phyloP scores from a whole-genome alignment of 2,797 vertebrate genomes.

The Enteromius argenteus region DNA sequence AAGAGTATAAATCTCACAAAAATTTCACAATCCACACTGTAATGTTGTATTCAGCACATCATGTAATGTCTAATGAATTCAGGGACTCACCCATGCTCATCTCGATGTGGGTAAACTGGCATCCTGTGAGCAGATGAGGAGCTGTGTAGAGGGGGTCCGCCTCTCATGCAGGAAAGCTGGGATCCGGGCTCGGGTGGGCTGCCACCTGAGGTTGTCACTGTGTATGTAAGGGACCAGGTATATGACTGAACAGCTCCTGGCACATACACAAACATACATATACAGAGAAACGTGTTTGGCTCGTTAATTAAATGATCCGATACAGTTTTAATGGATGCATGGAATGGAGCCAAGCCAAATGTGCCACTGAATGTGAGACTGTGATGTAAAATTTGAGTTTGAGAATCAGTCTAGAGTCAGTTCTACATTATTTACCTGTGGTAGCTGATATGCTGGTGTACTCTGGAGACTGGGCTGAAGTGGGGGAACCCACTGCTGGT shows the following conservation, averaged over 20 bases:
- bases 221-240: conserved; percentile 99
- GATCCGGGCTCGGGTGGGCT: conserved; percentile 88
- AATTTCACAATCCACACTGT: not conserved
- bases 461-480: conserved; percentile 89
- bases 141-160: conserved; percentile 83
- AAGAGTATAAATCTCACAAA: not conserved
- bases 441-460: conserved; percentile 83
- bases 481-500: conserved; percentile 85
- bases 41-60: not conserved
- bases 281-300: conserved; percentile 65
- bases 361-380: not conserved
- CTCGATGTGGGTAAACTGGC: conserved; percentile 94
- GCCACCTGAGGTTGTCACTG: conserved; percentile 95
- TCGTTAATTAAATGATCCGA: conserved; percentile 43
- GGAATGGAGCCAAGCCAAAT: conserved; percentile 13
- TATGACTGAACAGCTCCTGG: conserved; percentile 99
- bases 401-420: not conserved
- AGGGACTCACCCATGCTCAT: conserved; percentile 90
- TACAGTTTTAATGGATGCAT: conserved; percentile 24
- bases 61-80: not conserved
- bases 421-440: conserved; percentile 79
- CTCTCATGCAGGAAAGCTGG: conserved; percentile 94
- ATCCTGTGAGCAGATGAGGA: conserved; percentile 89
- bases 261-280: conserved; percentile 77
- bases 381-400: conserved; percentile 1